Percentiles rank a stretch among this genome's conserved stretches.
phyloP scores from a whole-genome alignment of 2,797 vertebrate species.

The Mionectes olivaceus region DNA sequence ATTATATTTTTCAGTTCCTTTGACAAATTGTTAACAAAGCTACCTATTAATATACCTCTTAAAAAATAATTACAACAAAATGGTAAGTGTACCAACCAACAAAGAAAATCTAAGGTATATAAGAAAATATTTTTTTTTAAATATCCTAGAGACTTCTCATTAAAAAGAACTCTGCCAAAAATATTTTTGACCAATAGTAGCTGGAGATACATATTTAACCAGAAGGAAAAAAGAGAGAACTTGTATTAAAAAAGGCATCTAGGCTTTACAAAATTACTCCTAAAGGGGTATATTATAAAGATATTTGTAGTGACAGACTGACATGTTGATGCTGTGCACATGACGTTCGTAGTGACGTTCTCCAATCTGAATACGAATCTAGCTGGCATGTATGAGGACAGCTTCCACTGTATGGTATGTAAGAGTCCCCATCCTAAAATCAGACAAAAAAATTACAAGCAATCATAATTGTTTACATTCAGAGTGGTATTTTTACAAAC shows the following conservation, averaged over 20 bases:
- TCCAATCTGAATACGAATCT: conserved; percentile 55
- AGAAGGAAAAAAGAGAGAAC: not conserved
- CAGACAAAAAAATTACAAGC: not conserved
- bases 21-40: not conserved
- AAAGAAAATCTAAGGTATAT: not conserved
- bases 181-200: not conserved
- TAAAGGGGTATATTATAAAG: not conserved
- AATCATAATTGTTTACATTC: not conserved
- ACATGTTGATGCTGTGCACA: conserved; percentile 57
- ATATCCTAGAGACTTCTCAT: not conserved
- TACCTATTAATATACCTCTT: not conserved
- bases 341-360: conserved; percentile 17
- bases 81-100: not conserved
- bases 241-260: not conserved
- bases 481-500: not conserved
- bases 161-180: not conserved
- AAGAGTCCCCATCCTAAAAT: conserved; percentile 66
- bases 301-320: conserved; percentile 6
- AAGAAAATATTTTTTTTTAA: not conserved
- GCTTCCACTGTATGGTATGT: not conserved
- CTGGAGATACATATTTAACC: not conserved
- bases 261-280: not conserved
- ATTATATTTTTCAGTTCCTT: not conserved
- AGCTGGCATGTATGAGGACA: conserved; percentile 14
- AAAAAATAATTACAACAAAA: not conserved